Percentiles rank a stretch among this genome's conserved stretches.
phyloP scores from a whole-genome alignment of 2,113 vertebrate genomes.

The Ginglymostoma cirratum region DNA sequence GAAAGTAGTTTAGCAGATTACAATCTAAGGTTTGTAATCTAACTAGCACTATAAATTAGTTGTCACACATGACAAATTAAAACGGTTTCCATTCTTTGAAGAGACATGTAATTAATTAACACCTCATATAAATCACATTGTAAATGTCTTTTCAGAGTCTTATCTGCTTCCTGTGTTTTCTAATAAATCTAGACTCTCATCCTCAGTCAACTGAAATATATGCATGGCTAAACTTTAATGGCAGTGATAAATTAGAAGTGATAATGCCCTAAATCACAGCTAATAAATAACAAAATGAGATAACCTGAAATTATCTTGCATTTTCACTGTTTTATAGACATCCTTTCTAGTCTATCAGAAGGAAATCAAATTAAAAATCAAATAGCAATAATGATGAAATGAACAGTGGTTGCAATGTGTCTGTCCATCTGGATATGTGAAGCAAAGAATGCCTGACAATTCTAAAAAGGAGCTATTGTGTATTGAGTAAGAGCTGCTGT shows the following conservation, averaged over 20 bases:
- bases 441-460: neutral
- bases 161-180: slow-evolving; percentile 8
- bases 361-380: slow-evolving; percentile 28
- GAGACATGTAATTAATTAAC: slow-evolving; percentile 32
- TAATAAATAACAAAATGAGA: slow-evolving; percentile 33
- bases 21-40: neutral
- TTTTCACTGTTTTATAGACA: slow-evolving; percentile 32
- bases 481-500: neutral
- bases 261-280: slow-evolving; percentile 26
- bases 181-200: slow-evolving; percentile 16
- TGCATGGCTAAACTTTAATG: slow-evolving; percentile 34
- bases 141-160: neutral
- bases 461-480: neutral
- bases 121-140: slow-evolving; percentile 18
- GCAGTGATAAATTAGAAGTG: slow-evolving; percentile 28
- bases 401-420: neutral
- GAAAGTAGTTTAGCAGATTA: neutral
- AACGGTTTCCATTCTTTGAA: slow-evolving; percentile 10
- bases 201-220: slow-evolving; percentile 21
- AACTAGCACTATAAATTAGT: slow-evolving; percentile 16
- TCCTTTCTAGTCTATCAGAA: neutral
- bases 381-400: slow-evolving; percentile 2
- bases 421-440: neutral
- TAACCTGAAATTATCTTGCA: neutral
- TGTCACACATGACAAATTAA: slow-evolving; percentile 11